phyloP scores from a whole-genome alignment of 1,140 invertebrate genomes.

The Scaptomyza pallida region DNA sequence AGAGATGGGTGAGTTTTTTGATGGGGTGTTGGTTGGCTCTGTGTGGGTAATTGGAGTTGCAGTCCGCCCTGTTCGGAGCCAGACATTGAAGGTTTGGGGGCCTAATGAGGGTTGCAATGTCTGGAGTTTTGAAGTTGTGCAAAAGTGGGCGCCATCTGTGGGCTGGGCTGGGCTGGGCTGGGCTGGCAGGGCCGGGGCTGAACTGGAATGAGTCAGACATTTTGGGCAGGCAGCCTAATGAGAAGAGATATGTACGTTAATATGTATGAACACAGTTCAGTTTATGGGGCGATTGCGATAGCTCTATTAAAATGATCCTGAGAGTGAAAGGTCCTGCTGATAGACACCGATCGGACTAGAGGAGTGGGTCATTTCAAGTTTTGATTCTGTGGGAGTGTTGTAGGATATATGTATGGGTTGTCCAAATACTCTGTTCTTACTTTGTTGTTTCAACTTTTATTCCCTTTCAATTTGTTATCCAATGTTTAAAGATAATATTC shows the following conservation, averaged over 20 bases:
- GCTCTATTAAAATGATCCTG: conserved; percentile 16
- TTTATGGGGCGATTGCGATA: not conserved
- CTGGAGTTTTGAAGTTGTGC: conserved; percentile 67
- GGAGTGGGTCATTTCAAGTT: not conserved
- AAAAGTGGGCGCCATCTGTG: conserved; percentile 35
- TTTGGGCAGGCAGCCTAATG: conserved; percentile 37
- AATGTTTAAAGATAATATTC: not conserved
- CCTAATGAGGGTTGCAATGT: conserved; percentile 78
- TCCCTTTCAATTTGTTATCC: not conserved
- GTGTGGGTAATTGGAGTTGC: conserved; percentile 46
- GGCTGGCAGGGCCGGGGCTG: too few relatives aligned
- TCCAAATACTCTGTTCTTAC: not conserved
- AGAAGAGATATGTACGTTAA: conserved; percentile 12
- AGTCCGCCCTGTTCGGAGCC: conserved; percentile 28
- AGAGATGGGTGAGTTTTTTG: conserved; percentile 7
- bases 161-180: conserved; percentile 38
- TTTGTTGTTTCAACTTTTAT: not conserved
- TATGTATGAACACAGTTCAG: not conserved
- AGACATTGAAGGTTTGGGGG: conserved; percentile 55
- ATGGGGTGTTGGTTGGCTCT: conserved; percentile 9
- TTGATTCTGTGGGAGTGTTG: not conserved
- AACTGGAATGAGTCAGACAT: conserved; percentile 65
- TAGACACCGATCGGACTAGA: not conserved
- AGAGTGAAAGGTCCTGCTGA: conserved; percentile 58
- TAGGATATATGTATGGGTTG: not conserved